Conservation (phyloP, 2,888 invertebrate species). For the Apodemia duryi region DNA sequence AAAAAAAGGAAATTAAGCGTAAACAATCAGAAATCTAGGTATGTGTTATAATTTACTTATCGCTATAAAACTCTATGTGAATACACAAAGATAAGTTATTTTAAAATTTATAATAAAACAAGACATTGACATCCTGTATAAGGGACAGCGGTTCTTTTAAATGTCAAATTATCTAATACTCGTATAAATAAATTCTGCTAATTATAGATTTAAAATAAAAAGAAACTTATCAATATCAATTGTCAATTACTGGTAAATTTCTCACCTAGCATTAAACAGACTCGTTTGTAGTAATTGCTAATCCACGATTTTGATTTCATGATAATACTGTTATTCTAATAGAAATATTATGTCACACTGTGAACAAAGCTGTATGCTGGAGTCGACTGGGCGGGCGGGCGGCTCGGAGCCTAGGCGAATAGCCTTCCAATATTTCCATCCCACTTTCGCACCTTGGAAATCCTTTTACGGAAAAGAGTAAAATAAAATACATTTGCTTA, state of each 20-base stretch:
- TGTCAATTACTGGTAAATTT: not conserved
- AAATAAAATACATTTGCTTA: conserved; percentile 49
- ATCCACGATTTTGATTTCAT: not conserved
- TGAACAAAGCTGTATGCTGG: conserved; percentile 51
- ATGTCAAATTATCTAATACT: not conserved
- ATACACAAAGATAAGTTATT: too few species aligned
- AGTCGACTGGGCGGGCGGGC: conserved; percentile 74
- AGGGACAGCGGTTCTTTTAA: not conserved
- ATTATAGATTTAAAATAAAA: not conserved
- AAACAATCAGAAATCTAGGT: too few species aligned
- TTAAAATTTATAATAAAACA: too few species aligned
- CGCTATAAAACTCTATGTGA: too few species aligned
- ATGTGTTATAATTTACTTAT: too few species aligned
- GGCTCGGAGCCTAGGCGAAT: conserved; percentile 48
- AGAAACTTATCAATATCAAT: not conserved
- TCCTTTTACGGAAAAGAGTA: conserved; percentile 42
- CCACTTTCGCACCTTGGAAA: conserved; percentile 44
- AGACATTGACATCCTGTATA: too few species aligned
- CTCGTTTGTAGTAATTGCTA: not conserved
- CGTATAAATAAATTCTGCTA: too few species aligned
- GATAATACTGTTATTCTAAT: not conserved
- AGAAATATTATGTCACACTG: conserved; percentile 31
- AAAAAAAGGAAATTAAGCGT: too few species aligned
- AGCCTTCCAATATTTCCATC: conserved; percentile 55
- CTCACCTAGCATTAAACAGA: not conserved